Evolutionary conservation across 2,797 vertebrate species (phyloP).

Genomic region (Rhabdophis nuchalis): DNA sequence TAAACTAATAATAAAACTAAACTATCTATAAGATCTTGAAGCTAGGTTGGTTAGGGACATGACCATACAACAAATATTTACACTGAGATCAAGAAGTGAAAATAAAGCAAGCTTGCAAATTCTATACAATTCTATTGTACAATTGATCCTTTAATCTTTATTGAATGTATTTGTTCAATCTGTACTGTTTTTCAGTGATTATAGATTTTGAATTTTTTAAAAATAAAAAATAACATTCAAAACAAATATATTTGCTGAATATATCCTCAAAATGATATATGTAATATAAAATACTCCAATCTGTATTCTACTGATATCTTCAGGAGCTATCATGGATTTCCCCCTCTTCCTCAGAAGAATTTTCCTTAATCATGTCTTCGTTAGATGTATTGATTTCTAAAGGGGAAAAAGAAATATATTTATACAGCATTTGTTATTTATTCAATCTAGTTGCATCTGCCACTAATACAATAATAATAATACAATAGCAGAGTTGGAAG

Average conservation of each 20-base stretch:
- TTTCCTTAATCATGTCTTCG: slow-evolving; percentile 53
- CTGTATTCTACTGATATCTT: slow-evolving; percentile 29
- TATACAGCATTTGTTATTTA: neutral
- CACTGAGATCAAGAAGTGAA: neutral
- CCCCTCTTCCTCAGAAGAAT: slow-evolving; percentile 65
- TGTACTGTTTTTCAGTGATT: neutral
- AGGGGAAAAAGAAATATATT: slow-evolving; percentile 13
- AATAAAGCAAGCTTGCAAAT: neutral
- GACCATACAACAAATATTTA: neutral
- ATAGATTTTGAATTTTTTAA: neutral
- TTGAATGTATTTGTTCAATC: neutral
- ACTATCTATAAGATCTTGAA: neutral
- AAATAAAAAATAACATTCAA: neutral
- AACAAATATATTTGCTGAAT: neutral
- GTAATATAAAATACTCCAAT: slow-evolving; percentile 30
- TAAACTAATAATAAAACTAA: too few species aligned
- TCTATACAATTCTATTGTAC: neutral
- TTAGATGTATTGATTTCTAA: slow-evolving; percentile 64
- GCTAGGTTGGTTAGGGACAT: neutral
- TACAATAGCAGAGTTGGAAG: too few species aligned
- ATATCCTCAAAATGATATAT: neutral
- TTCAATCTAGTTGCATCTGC: neutral
- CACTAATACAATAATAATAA: too few species aligned
- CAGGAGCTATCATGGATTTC: slow-evolving; percentile 58
- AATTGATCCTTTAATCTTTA: neutral